Evolutionary conservation across 2,888 invertebrate genomes (phyloP).

Genomic region (Agrilus cyanescens): DNA sequence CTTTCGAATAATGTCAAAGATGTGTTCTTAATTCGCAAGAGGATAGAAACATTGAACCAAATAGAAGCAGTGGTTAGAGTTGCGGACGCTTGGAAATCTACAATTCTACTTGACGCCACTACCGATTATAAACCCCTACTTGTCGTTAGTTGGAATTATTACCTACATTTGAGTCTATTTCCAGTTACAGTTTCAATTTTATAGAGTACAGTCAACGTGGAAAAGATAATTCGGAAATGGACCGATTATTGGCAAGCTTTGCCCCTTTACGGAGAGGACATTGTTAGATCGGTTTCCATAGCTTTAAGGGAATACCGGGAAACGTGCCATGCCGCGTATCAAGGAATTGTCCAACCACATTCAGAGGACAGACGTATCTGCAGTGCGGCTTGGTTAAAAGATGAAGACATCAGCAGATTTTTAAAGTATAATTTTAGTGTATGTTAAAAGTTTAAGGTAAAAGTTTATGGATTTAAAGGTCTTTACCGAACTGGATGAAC

Average conservation of each 20-base stretch:
- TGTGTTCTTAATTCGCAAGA: slow-evolving; percentile 70
- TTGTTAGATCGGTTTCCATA: slow-evolving; percentile 59
- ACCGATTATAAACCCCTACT: slow-evolving; percentile 54
- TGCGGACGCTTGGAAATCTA: slow-evolving; percentile 68
- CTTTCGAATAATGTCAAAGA: slow-evolving; percentile 78
- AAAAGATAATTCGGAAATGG: slow-evolving; percentile 54
- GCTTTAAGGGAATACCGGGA: slow-evolving; percentile 62
- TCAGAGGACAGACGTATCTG: slow-evolving; percentile 68
- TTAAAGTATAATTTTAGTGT: slow-evolving; percentile 50
- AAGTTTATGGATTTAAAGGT: slow-evolving; percentile 34
- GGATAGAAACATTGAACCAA: slow-evolving; percentile 47
- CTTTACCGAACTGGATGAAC: slow-evolving; percentile 68
- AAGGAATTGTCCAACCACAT: slow-evolving; percentile 65
- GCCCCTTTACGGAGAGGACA: slow-evolving; percentile 62
- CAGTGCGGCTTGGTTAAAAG: slow-evolving; percentile 82
- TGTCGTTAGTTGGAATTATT: slow-evolving; percentile 36
- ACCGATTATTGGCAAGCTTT: slow-evolving; percentile 55
- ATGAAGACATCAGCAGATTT: slow-evolving; percentile 89
- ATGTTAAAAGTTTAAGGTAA: no score
- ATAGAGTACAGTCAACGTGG: slow-evolving; percentile 62
- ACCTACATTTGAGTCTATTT: background rate
- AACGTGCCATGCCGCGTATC: slow-evolving; percentile 61
- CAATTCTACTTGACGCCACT: slow-evolving; percentile 56
- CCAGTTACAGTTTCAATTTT: slow-evolving; percentile 18
- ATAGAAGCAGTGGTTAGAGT: slow-evolving; percentile 63